phyloP scores from a whole-genome alignment of 2,888 invertebrate genomes.

The Chaitophorus viminalis region DNA sequence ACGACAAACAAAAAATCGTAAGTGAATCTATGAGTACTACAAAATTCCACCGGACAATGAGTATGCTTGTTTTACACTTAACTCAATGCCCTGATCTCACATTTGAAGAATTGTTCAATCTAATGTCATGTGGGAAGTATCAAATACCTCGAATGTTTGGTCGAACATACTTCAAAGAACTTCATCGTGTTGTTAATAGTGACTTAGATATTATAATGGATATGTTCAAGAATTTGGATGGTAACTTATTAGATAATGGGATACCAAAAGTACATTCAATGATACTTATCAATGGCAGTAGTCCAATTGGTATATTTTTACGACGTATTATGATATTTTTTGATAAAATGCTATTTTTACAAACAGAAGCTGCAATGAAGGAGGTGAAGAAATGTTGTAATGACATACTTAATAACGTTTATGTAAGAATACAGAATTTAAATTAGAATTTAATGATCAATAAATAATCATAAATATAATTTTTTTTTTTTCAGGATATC shows the following conservation, averaged over 20 bases:
- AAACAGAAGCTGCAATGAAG: constrained; percentile 71
- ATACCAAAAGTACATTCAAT: constrained; percentile 59
- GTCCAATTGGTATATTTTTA: constrained; percentile 79
- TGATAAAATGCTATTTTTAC: constrained; percentile 85
- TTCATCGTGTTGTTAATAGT: constrained; percentile 72
- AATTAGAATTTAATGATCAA: not conserved
- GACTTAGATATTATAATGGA: constrained; percentile 72
- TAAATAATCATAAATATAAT: not conserved
- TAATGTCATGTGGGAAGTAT: constrained; percentile 75
- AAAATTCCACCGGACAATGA: constrained; percentile 48
- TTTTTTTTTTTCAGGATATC: constrained; percentile 21
- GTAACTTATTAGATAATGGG: constrained; percentile 73
- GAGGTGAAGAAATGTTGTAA: constrained; percentile 43
- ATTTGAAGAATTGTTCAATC: constrained; percentile 74
- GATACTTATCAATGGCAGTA: constrained; percentile 66
- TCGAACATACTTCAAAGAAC: constrained; percentile 72
- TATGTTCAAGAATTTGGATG: constrained; percentile 74
- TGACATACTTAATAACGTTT: not conserved
- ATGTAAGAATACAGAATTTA: constrained; percentile 30
- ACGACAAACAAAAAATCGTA: not conserved
- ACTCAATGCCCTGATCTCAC: constrained; percentile 81
- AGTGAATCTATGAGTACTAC: not conserved
- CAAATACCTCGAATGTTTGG: constrained; percentile 72
- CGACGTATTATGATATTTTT: constrained; percentile 83
- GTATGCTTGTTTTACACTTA: constrained; percentile 56